Conservation (phyloP, 2,888 invertebrate species). For the Tachina lurida region DNA sequence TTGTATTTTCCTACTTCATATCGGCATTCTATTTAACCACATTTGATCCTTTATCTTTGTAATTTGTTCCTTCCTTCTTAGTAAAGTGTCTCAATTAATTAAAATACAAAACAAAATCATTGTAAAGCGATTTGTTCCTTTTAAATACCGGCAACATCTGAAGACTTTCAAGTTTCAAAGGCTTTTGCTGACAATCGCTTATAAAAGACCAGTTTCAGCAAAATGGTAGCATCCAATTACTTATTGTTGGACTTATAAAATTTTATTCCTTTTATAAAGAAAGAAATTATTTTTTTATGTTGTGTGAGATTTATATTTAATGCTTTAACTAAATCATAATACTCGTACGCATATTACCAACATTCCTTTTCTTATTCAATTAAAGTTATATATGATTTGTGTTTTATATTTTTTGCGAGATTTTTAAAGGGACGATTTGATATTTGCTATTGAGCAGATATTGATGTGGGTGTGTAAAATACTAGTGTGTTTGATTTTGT, state of each 20-base stretch:
- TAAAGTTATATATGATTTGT: constrained; percentile 13
- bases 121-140: constrained; percentile 17
- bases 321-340: background rate
- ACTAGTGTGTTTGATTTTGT: too few species aligned
- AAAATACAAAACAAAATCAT: constrained; percentile 69
- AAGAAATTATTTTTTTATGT: too few species aligned
- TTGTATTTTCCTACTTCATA: background rate
- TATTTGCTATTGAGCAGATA: background rate
- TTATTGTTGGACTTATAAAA: constrained; percentile 58
- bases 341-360: background rate
- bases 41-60: constrained; percentile 53
- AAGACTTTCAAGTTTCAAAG: constrained; percentile 60
- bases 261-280: constrained; percentile 15
- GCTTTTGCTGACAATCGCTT: constrained; percentile 56
- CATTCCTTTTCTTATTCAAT: constrained; percentile 2
- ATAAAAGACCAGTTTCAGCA: constrained; percentile 49
- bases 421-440: background rate
- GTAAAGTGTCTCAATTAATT: constrained; percentile 74
- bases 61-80: constrained; percentile 36
- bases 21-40: constrained; percentile 36
- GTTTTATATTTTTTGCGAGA: background rate
- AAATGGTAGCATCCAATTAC: constrained; percentile 74
- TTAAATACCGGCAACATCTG: constrained; percentile 50
- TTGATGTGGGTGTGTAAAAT: background rate
- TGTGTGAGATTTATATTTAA: background rate